Evolutionary conservation across 2,113 vertebrate genomes (phyloP), one percentile per base, ranked within the genome.

Genomic region (Etheostoma spectabile): DNA sequence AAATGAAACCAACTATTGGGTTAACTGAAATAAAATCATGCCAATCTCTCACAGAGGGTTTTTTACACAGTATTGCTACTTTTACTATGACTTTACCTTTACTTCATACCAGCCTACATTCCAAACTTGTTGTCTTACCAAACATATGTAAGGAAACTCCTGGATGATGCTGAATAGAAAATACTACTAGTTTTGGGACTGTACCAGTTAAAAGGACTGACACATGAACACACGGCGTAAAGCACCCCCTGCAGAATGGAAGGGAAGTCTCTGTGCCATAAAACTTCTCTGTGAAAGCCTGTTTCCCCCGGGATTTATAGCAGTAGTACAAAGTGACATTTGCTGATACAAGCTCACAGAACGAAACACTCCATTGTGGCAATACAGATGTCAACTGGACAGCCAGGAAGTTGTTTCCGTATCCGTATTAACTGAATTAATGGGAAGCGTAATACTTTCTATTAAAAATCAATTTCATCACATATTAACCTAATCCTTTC

Each of bases 231-330:
- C 68, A 46, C 77, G 89, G 92, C 86, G 93, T 83, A 87, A 92
- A 88, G 90, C 69, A 53, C 92, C 93, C 93, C 93, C 94, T 87
- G 88, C 93, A 94, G 95, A 89, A 95, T 85, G 83, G 91, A 95
- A 91, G 93, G 95, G 95, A 95, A 94, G 93, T 95, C 81, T 90
- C 82, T 89, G 83, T 79, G 88, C 92, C 92, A 90, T 95, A 96
- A 95, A 96, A 93, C 73, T 49, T 90, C 83, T 88, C 89, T 82
- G 88, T 93, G 80, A 91, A 88, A 89, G 87, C 88, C 93, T 92
- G 92, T 93, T 92, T 89, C 88, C 87, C 83, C 79, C 80, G 86
- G 85, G 92, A 95, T 95, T 95, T 95, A 96, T 89, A 90, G 89
- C 88, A 24, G 65, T 87, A 63, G 85, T 59, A 83, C 86, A 90